Evolutionary conservation across 2,113 vertebrate genomes (phyloP).

Genomic region (Oreochromis tanganicae): DNA sequence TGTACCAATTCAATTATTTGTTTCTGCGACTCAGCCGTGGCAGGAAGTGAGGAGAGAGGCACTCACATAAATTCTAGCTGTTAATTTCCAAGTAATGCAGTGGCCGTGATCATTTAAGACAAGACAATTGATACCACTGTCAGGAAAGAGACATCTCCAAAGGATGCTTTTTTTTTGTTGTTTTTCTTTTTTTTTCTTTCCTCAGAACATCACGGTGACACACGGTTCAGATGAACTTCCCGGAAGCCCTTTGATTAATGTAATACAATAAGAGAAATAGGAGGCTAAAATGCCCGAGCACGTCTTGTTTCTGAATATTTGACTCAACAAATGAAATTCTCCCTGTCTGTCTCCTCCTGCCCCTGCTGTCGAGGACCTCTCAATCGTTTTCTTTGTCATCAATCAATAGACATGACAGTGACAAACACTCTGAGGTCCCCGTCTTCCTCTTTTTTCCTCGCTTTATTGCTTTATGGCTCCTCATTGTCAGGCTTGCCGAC

Average conservation of each 20-base stretch:
- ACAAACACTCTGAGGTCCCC: slow-evolving; percentile 81
- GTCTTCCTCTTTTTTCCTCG: neutral
- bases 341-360: slow-evolving; percentile 13
- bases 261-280: slow-evolving; percentile 86
- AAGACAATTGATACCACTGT: slow-evolving; percentile 79
- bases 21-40: slow-evolving; percentile 70
- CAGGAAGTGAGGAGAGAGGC: slow-evolving; percentile 60
- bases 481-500: slow-evolving; percentile 51
- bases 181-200: neutral
- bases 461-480: slow-evolving; percentile 39
- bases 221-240: slow-evolving; percentile 77
- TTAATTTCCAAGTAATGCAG: slow-evolving; percentile 87
- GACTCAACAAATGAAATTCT: slow-evolving; percentile 82
- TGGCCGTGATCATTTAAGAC: slow-evolving; percentile 83
- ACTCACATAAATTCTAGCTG: slow-evolving; percentile 81
- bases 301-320: slow-evolving; percentile 84
- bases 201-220: slow-evolving; percentile 78
- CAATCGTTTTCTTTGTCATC: slow-evolving; percentile 90
- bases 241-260: slow-evolving; percentile 86
- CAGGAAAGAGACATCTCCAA: slow-evolving; percentile 75
- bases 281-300: slow-evolving; percentile 81
- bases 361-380: slow-evolving; percentile 75
- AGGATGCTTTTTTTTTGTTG: slow-evolving; percentile 43
- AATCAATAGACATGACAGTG: slow-evolving; percentile 91
- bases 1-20: slow-evolving; percentile 84